Evolutionary conservation across 2,113 vertebrate genomes (phyloP).

Genomic region (Spea bombifrons): DNA sequence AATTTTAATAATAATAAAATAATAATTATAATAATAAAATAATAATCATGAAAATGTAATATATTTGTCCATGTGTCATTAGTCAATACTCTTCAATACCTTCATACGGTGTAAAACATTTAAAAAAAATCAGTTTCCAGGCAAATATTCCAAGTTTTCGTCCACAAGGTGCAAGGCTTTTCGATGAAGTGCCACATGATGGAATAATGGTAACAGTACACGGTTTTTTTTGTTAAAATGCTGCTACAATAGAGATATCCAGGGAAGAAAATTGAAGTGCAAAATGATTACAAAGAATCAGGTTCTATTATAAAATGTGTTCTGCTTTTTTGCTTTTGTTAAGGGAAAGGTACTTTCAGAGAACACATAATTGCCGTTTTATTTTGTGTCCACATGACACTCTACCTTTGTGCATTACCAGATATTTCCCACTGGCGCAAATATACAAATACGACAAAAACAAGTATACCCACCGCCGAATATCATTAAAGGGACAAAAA

Average conservation of each 20-base stretch:
- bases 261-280: constrained; percentile 13
- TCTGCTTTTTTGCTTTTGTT: constrained; percentile 15
- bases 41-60: background rate
- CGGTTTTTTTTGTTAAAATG: background rate
- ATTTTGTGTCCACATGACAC: background rate
- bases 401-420: background rate
- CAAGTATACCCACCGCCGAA: background rate
- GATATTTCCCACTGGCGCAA: background rate
- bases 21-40: background rate
- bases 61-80: background rate
- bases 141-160: background rate
- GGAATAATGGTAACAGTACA: constrained; percentile 16
- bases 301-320: background rate
- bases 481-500: no score
- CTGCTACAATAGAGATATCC: background rate
- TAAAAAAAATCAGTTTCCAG: constrained; percentile 9
- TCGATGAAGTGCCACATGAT: constrained; percentile 1
- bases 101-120: background rate
- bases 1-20: background rate
- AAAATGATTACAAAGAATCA: constrained; percentile 8
- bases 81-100: background rate
- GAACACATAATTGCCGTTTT: background rate
- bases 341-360: background rate
- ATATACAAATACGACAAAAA: background rate
- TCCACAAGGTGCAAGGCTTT: background rate